Base-by-base conservation (phyloP, 2,888 invertebrate species). In the Eurytoma californica region DNA sequence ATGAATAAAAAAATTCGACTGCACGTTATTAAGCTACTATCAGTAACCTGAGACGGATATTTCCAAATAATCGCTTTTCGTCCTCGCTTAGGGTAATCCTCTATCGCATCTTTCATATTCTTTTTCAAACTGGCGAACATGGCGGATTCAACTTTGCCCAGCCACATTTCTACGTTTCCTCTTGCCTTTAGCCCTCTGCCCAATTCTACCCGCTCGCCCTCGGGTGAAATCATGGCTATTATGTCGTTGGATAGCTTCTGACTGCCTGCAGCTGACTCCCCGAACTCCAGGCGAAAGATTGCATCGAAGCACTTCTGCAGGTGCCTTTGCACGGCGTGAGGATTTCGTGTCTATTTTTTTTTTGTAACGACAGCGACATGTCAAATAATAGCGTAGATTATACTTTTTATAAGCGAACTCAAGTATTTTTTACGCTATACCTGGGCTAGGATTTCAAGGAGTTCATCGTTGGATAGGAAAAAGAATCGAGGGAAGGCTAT, bases 81-180 rank as follows among this genome's bases (percentile, higher is more conserved):
- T 0, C 93, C 91, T 57, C 93, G 93, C 4, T 89, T 86, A 83
- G 92, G 90, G 88, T 93, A 95, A 86, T 97, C 96, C 66, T 90
- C 91, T 39, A 97, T 92, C 0, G 96, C 94, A 16, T 89, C 89
- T 87, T 96, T 95, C 94, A 96, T 95, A 79, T 93, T 93, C 80
- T 93, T 93, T 83, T 94, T 94, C 7, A 97, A 92, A 0, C 96
- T 94, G 0, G 93, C 90, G 84, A 97, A 96, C 97, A 97, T 97
- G 0, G 95, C 94, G 72, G 96, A 95, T 87, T 97, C 97, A 1
- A 97, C 97, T 91, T 96, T 97, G 2, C 95, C 94, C 12, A 97
- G 91, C 97, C 97, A 97, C 86, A 97, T 96, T 90, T 97, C 97
- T 0, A 97, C 97, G 85, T 97, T 97, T 0, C 97, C 97, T 73